phyloP scores from a whole-genome alignment of 2,888 invertebrate genomes.

The Tetramorium bicarinatum region DNA sequence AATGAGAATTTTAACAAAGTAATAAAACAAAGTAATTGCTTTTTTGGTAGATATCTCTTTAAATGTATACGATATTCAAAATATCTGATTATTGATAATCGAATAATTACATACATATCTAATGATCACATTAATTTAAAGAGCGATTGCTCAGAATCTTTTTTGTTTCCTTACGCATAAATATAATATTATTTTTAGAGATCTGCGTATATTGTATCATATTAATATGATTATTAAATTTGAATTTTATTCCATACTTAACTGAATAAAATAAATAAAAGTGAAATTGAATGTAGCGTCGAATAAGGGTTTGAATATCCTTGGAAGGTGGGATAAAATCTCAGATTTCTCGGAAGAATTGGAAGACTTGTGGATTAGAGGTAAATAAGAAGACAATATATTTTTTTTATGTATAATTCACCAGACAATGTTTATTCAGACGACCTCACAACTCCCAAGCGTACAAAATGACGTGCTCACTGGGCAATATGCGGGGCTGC shows the following conservation, averaged over 20 bases:
- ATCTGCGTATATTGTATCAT: background rate
- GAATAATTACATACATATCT: background rate
- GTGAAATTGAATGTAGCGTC: background rate
- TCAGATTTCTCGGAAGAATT: background rate
- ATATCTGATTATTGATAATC: background rate
- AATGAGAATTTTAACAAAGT: conserved; percentile 10
- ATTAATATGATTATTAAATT: conserved; percentile 12
- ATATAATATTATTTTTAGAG: background rate
- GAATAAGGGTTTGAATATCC: background rate
- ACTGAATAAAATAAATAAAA: background rate
- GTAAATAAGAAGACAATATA: conserved; percentile 83
- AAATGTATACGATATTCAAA: background rate
- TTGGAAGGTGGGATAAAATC: background rate
- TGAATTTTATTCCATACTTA: background rate
- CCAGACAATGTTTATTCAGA: conserved; percentile 90
- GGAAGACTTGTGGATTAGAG: background rate
- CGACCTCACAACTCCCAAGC: conserved; percentile 93
- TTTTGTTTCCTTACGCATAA: background rate
- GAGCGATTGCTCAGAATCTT: background rate
- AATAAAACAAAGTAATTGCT: background rate
- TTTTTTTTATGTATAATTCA: conserved; percentile 88
- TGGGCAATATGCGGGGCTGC: conserved; percentile 86
- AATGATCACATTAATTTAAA: background rate
- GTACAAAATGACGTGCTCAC: conserved; percentile 91
- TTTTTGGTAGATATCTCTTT: background rate